These are phyloP conservation scores for Thymelicus sylvestris DNA, from an alignment of 2,888 invertebrate species.

Conservation along the genomic window DNA sequence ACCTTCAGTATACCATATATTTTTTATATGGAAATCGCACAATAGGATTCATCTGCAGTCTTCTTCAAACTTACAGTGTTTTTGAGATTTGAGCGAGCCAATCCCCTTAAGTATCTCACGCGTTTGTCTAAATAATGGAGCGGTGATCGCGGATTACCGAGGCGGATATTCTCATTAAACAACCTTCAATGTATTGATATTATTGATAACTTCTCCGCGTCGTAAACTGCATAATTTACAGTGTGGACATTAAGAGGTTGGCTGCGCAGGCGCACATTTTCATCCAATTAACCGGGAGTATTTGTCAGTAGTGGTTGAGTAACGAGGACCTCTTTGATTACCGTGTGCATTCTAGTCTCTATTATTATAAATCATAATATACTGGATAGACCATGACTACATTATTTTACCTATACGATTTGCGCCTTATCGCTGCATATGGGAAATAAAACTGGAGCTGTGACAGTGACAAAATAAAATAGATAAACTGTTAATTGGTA, in stretches of 20 bases:
- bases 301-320: constrained; percentile 66
- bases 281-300: constrained; percentile 71
- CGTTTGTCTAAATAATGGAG: constrained; percentile 26
- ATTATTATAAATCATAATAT: no score
- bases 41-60: no score
- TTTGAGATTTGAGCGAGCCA: no score
- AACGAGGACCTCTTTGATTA: constrained; percentile 45
- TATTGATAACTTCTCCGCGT: constrained; percentile 66
- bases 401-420: no score
- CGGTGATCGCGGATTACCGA: background rate
- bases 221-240: constrained; percentile 74
- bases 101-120: constrained; percentile 35
- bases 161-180: constrained; percentile 46
- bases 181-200: constrained; percentile 62
- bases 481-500: no score
- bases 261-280: constrained; percentile 56
- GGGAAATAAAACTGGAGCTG: no score
- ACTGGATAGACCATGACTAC: no score
- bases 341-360: constrained; percentile 1
- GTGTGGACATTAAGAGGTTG: constrained; percentile 55
- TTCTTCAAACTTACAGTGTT: no score
- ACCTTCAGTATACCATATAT: no score
- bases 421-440: no score
- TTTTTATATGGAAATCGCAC: no score
- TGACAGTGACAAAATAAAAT: no score